phyloP scores from a whole-genome alignment of 1,140 invertebrate genomes.

The Brachystomella parvula region DNA sequence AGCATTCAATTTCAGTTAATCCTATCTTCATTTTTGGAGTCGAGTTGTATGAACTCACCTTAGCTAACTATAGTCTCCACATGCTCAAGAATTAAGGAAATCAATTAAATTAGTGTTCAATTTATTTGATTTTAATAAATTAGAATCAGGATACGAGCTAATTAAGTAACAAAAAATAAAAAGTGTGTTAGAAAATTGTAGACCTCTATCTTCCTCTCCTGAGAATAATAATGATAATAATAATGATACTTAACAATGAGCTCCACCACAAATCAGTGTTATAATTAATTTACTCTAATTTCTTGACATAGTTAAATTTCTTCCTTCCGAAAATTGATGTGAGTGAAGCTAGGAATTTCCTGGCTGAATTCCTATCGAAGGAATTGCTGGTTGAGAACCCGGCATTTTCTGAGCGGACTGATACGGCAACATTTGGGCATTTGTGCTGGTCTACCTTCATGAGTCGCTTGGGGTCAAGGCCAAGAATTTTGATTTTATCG shows the following conservation, averaged over 20 bases:
- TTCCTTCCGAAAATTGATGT: slow-evolving; percentile 37
- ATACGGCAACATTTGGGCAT: slow-evolving; percentile 36
- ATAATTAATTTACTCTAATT: not conserved
- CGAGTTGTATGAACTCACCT: too few relatives aligned
- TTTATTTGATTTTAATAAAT: too few relatives aligned
- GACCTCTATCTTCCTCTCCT: too few relatives aligned
- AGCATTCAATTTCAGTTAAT: too few relatives aligned
- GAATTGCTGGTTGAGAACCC: slow-evolving; percentile 25
- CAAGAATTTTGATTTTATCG: slow-evolving; percentile 35
- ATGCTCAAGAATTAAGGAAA: too few relatives aligned
- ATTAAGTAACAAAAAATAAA: too few relatives aligned
- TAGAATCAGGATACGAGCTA: too few relatives aligned
- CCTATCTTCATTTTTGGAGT: too few relatives aligned
- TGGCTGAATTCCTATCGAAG: slow-evolving; percentile 37
- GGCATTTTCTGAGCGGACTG: slow-evolving; percentile 36
- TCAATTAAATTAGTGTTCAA: too few relatives aligned
- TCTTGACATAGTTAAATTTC: slow-evolving; percentile 30
- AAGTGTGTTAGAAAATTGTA: too few relatives aligned
- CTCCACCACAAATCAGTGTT: not conserved
- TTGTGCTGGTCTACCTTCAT: slow-evolving; percentile 38
- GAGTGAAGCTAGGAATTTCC: slow-evolving; percentile 37
- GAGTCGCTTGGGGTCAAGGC: slow-evolving; percentile 35
- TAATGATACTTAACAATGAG: not conserved
- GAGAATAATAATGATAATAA: too few relatives aligned
- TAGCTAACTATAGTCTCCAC: too few relatives aligned